A percentile compares a stretch with the other conserved stretches of the same genome.
Evolutionary conservation across 2,113 vertebrate species (phyloP).

Genomic region (Indicator maculatus): DNA sequence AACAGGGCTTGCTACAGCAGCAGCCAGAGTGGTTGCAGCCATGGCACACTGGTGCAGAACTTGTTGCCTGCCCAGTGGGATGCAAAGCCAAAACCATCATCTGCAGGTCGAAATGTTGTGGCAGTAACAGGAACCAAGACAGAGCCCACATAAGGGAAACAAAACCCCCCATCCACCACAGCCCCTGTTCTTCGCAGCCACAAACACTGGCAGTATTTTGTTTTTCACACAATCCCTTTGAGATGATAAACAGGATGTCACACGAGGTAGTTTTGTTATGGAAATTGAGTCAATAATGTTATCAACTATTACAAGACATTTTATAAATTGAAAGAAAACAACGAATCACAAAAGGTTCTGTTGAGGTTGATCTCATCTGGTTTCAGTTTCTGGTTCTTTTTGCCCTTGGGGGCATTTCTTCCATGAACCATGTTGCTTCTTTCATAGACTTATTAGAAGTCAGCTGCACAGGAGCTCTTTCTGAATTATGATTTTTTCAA

Average conservation of each 20-base stretch:
- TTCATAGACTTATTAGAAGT: constrained; percentile 29
- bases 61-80: rapidly evolving
- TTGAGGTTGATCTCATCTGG: constrained; percentile 55
- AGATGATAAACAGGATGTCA: constrained; percentile 83
- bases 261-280: constrained; percentile 93
- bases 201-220: constrained; percentile 70
- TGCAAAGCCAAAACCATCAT: neutral
- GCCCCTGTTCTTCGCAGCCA: neutral
- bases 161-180: neutral
- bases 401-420: constrained; percentile 53
- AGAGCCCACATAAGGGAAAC: neutral
- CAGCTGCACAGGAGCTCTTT: neutral
- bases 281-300: constrained; percentile 85
- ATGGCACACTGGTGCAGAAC: neutral
- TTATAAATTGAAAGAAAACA: constrained; percentile 76
- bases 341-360: constrained; percentile 74
- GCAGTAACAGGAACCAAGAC: neutral
- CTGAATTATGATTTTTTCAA: neutral
- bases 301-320: constrained; percentile 81
- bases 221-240: constrained; percentile 78
- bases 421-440: constrained; percentile 50
- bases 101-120: rapidly evolving
- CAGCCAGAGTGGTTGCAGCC: rapidly evolving
- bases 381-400: constrained; percentile 65
- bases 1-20: neutral